Base-by-base conservation (phyloP, 2,113 vertebrate species). In the Synchiropus splendidus region DNA sequence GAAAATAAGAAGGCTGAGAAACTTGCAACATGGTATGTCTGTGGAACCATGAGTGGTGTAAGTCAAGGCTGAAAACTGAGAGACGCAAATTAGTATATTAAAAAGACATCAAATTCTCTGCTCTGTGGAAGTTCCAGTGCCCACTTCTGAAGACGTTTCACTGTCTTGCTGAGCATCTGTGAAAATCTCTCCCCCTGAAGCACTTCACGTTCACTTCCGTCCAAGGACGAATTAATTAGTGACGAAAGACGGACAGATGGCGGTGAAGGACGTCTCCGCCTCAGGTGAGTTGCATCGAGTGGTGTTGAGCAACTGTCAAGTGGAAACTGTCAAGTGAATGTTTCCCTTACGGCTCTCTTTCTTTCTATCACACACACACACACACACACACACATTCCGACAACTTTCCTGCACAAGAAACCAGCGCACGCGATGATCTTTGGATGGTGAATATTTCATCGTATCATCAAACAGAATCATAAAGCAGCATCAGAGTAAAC, bases 171-270 rank as follows among this genome's bases (percentile, higher is more conserved):
- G 46, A 48, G 48, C 63, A 66, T 70, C 71, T 73, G 74, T 74
- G 66, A 77, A 69, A 73, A 69, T 43, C 31, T 30, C 62, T 45
- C 42, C 64, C 70, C 66, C 64, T 11, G 9, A 63, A 64, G 64
- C 54, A 31, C 60, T 62, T 36, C 1, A 21, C 3, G 21, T 53
- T 59, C 40, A 46, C 64, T 6, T 75, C 64, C 37, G 53, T 64
- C 58, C 78, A 83, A 83, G 83, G 80, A 82, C 80, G 81, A 83
- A 82, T 85, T 78, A 83, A 85, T 85, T 85, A 82, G 73, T 35
- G 13, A 44, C 10, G 48, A 65, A 51, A 60, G 69, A 65, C 61
- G 54, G 78, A 67, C 78, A 81, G 81, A 80, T 77, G 83, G 78
- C 68, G 69, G 31, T 79, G 83, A 77, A 82, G 83, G 77, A 79